A percentile compares a stretch with the other conserved stretches of the same genome.
Evolutionary conservation across 2,888 invertebrate species (phyloP).

Genomic region (Yponomeuta plumbellus): DNA sequence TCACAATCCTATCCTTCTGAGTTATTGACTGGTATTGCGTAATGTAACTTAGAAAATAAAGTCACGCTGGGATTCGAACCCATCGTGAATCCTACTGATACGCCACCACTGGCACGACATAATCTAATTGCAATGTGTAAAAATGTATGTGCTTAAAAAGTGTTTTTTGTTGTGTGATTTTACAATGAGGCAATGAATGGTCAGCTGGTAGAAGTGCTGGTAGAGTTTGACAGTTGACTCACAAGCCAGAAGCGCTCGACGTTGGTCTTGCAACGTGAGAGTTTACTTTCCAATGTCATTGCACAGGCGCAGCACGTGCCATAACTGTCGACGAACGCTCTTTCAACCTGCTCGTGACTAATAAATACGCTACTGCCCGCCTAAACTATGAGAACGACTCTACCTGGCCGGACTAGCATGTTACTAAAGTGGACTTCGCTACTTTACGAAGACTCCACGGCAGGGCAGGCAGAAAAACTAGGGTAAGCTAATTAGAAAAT

Average conservation of each 20-base stretch:
- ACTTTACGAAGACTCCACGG: background rate
- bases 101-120: too few relatives aligned
- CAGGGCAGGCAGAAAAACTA: background rate
- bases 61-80: too few relatives aligned
- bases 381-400: background rate
- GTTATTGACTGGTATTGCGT: too few relatives aligned
- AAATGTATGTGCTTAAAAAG: background rate
- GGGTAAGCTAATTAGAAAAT: constrained; percentile 22
- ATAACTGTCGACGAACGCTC: background rate
- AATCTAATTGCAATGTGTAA: background rate
- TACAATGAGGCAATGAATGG: background rate
- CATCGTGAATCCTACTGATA: too few relatives aligned
- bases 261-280: constrained; percentile 36
- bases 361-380: constrained; percentile 9
- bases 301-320: constrained; percentile 59
- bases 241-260: background rate
- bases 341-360: constrained; percentile 15
- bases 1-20: too few relatives aligned
- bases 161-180: background rate
- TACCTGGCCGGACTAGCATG: background rate
- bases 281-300: constrained; percentile 59
- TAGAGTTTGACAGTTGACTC: background rate
- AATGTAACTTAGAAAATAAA: too few relatives aligned
- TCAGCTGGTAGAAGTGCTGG: background rate
- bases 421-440: background rate